Conservation (phyloP, 1,140 invertebrate genomes). For the Microplitis demolitor region DNA sequence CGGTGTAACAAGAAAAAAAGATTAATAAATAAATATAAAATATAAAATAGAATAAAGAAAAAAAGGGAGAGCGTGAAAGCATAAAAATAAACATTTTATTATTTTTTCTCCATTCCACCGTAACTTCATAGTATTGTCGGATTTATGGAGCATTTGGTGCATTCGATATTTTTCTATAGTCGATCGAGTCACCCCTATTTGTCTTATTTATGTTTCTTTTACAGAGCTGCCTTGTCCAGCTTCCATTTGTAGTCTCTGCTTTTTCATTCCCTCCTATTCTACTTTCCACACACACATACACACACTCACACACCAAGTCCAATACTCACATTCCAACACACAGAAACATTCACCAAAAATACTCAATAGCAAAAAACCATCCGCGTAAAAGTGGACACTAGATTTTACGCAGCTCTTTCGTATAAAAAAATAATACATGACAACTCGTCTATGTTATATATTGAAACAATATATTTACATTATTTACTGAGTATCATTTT, state of each 20-base stretch:
- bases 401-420: no score
- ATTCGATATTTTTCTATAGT: conserved; percentile 62
- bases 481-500: no score
- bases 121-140: conserved; percentile 34
- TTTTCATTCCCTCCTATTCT: conserved; percentile 31
- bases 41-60: background rate
- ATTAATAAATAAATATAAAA: no score
- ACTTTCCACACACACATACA: conserved; percentile 1
- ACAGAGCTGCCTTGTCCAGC: conserved; percentile 47
- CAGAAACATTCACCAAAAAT: no score
- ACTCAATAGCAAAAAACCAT: no score
- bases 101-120: conserved; percentile 20
- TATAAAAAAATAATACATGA: no score
- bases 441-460: no score
- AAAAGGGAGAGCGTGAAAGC: background rate
- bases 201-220: conserved; percentile 63
- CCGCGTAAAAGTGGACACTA: no score
- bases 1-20: no score
- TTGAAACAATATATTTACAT: no score
- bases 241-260: conserved; percentile 38
- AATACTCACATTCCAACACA: no score
- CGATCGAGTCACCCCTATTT: conserved; percentile 55
- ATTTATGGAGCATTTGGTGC: conserved; percentile 61
- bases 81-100: conserved; percentile 4
- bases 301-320: background rate